A percentile compares a stretch with the other conserved stretches of the same genome.
Conservation (phyloP, 2,113 vertebrate genomes). For the Saccopteryx bilineata region DNA sequence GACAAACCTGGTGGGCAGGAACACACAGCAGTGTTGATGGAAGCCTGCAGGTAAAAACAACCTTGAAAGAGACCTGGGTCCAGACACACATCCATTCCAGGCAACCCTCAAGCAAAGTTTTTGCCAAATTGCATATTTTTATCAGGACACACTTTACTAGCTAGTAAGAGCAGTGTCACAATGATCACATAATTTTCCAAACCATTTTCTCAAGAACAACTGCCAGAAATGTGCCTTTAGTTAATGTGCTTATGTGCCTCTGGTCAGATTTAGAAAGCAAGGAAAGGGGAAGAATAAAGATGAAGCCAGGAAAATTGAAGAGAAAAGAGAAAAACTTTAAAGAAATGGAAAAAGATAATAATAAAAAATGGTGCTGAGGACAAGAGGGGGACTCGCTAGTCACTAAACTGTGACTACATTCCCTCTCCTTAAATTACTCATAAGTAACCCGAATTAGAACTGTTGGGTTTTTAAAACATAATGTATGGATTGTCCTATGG, state of each 20-base stretch:
- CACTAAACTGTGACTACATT: neutral
- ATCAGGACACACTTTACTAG: neutral
- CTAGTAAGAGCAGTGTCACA: neutral
- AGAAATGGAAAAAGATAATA: neutral
- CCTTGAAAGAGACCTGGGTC: neutral
- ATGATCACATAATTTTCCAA: constrained; percentile 24
- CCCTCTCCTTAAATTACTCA: neutral
- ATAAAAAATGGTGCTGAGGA: neutral
- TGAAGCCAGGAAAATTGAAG: neutral
- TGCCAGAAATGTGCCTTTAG: neutral
- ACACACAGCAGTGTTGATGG: neutral
- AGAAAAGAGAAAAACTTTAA: neutral
- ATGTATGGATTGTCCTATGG: neutral
- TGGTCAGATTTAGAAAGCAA: constrained; percentile 30
- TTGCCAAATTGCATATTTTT: neutral
- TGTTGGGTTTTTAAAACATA: neutral
- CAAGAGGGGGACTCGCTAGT: neutral
- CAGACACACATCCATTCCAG: neutral
- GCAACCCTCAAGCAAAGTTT: neutral
- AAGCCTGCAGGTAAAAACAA: constrained; percentile 22
- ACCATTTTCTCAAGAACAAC: constrained; percentile 55
- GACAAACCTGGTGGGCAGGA: constrained; percentile 17
- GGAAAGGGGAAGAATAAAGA: neutral
- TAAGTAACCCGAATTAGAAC: neutral
- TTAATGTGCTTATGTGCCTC: neutral